Evolutionary conservation across 2,888 invertebrate species (phyloP).

Genomic region (Chymomyza caudatula): DNA sequence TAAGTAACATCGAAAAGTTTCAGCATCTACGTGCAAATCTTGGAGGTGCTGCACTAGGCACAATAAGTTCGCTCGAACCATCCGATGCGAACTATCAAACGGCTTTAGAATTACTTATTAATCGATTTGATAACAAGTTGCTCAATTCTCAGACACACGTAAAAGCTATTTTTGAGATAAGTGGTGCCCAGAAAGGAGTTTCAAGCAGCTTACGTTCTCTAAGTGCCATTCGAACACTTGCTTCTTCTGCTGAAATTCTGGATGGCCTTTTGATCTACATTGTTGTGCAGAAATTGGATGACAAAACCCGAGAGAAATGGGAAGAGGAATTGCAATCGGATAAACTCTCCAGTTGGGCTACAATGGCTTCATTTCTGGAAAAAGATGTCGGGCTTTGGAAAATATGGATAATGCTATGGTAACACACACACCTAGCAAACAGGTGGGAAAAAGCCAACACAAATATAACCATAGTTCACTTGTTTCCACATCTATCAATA

Average conservation of each 20-base stretch:
- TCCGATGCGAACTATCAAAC: neutral
- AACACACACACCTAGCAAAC: conserved; percentile 18
- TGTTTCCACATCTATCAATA: neutral
- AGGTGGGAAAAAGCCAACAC: conserved; percentile 15
- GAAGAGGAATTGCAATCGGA: neutral
- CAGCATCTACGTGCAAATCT: neutral
- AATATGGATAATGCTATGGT: conserved; percentile 21
- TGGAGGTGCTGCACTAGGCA: conserved; percentile 2
- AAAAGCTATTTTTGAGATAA: conserved; percentile 24
- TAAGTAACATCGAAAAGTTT: neutral
- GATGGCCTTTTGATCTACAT: conserved; percentile 3
- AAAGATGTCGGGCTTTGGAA: conserved; percentile 24
- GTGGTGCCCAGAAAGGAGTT: conserved; percentile 12
- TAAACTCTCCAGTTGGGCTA: conserved; percentile 11
- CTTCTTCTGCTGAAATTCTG: neutral
- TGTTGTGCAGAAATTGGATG: neutral
- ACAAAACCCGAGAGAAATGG: neutral
- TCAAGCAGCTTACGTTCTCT: conserved; percentile 15
- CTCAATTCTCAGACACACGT: conserved; percentile 9
- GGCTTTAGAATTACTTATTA: conserved; percentile 3
- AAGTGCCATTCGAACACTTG: neutral
- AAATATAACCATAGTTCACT: neutral
- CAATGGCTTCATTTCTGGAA: conserved; percentile 19
- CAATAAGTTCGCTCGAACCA: conserved; percentile 2
- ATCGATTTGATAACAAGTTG: conserved; percentile 8